Percentiles rank a stretch among this genome's conserved stretches.
phyloP scores from a whole-genome alignment of 2,797 vertebrate species.

The Enteromius treurensis region DNA sequence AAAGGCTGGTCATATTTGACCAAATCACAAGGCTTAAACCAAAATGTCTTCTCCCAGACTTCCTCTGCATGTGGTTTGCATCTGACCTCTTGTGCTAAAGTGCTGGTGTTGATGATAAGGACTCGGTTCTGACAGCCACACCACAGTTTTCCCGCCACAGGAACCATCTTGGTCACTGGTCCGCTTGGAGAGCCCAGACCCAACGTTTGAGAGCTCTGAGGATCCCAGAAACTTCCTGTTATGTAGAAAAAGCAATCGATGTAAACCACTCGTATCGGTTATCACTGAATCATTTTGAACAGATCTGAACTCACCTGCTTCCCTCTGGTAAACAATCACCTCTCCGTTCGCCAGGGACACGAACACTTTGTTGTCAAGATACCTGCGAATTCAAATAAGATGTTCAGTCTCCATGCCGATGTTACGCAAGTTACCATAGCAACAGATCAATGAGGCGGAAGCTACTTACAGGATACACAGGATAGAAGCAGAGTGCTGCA shows the following conservation, averaged over 20 bases:
- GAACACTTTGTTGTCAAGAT: slow-evolving; percentile 96
- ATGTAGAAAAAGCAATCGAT: background rate
- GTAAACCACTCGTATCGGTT: background rate
- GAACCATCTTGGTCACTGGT: slow-evolving; percentile 96
- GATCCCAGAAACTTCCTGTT: slow-evolving; percentile 96
- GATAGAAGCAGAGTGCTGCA: slow-evolving; percentile 91
- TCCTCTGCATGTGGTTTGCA: too few relatives aligned
- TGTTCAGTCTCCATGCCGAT: background rate
- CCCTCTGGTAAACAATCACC: slow-evolving; percentile 92
- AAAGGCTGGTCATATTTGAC: background rate
- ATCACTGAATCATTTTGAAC: background rate
- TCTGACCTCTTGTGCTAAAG: slow-evolving; percentile 89
- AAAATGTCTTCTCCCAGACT: background rate
- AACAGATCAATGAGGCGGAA: background rate
- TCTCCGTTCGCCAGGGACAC: slow-evolving; percentile 95
- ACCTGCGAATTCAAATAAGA: slow-evolving; percentile 73
- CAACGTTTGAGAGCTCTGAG: slow-evolving; percentile 91
- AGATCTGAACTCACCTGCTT: slow-evolving; percentile 84
- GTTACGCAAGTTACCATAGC: background rate
- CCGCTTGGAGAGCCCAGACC: slow-evolving; percentile 85
- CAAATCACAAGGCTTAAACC: background rate
- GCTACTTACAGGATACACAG: slow-evolving; percentile 90
- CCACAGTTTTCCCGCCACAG: slow-evolving; percentile 92
- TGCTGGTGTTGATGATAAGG: slow-evolving; percentile 86
- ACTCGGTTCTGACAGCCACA: slow-evolving; percentile 94